phyloP scores from a whole-genome alignment of 2,797 vertebrate genomes.

The Lerista edwardsae region DNA sequence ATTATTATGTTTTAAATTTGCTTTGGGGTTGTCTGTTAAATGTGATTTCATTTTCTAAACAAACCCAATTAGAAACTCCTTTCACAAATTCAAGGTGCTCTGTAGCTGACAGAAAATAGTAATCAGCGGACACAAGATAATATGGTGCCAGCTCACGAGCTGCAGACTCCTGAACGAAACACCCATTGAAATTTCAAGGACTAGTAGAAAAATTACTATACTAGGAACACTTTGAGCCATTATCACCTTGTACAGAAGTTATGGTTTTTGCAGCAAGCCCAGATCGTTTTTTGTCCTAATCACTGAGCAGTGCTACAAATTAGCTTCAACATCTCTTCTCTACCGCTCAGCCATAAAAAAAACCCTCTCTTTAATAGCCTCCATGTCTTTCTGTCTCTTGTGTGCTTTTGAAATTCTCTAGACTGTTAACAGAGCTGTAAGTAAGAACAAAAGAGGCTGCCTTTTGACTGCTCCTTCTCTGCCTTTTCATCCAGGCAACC shows the following conservation, averaged over 20 bases:
- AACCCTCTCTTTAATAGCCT: conserved; percentile 3
- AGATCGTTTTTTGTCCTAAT: conserved; percentile 54
- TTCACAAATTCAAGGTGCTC: neutral
- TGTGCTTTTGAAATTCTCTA: conserved; percentile 33
- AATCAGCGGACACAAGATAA: neutral
- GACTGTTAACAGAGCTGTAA: conserved; percentile 14
- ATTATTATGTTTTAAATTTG: too few relatives aligned
- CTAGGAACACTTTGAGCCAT: conserved; percentile 18
- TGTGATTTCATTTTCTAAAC: too few relatives aligned
- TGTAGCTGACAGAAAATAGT: neutral
- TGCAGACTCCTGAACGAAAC: neutral
- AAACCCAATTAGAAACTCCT: neutral
- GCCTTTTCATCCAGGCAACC: neutral
- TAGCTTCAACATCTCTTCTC: conserved; percentile 47
- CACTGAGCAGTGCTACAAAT: conserved; percentile 48
- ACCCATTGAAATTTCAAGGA: conserved; percentile 3
- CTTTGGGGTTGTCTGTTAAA: too few relatives aligned
- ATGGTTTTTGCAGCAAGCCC: conserved; percentile 28
- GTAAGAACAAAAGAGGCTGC: conserved; percentile 12
- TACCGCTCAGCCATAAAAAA: conserved; percentile 8
- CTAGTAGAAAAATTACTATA: conserved; percentile 1
- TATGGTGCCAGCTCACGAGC: neutral
- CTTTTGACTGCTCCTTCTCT: conserved; percentile 25
- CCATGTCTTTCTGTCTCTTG: neutral
- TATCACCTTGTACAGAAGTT: conserved; percentile 30